Conservation (phyloP, 2,797 vertebrate genomes). For the Chrosomus eos region DNA sequence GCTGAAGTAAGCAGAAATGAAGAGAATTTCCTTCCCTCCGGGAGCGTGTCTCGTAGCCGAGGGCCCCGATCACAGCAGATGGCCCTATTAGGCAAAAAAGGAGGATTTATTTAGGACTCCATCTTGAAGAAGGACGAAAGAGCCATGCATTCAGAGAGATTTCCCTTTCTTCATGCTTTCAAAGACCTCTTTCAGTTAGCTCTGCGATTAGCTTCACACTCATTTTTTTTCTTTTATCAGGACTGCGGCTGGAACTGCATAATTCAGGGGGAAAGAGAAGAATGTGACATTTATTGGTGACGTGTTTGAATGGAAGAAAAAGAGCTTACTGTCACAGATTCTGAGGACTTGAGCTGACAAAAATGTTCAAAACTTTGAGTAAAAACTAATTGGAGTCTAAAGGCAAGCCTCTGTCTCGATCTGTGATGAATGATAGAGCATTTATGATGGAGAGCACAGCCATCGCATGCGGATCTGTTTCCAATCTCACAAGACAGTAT, state of each 20-base stretch:
- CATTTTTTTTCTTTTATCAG: conserved; percentile 55
- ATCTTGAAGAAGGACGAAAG: conserved; percentile 19
- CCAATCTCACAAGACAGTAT: background rate
- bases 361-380: conserved; percentile 40
- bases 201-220: conserved; percentile 40
- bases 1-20: conserved; percentile 23
- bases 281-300: conserved; percentile 51
- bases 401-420: conserved; percentile 11
- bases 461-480: background rate
- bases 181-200: conserved; percentile 46
- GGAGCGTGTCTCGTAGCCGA: background rate
- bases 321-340: conserved; percentile 44
- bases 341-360: conserved; percentile 10
- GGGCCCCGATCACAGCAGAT: conserved; percentile 29
- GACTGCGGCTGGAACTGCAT: conserved; percentile 37
- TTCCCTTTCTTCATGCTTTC: conserved; percentile 49
- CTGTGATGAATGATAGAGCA: background rate
- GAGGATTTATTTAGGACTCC: conserved; percentile 37
- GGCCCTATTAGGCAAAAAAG: conserved; percentile 29
- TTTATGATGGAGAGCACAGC: background rate
- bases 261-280: conserved; percentile 39
- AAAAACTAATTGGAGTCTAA: conserved; percentile 14
- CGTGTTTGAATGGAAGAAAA: conserved; percentile 37
- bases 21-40: background rate
- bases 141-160: conserved; percentile 37